These are phyloP conservation scores for Amphiduros pacificus DNA, from an alignment of 2,888 invertebrate species.

Conservation along the genomic window DNA sequence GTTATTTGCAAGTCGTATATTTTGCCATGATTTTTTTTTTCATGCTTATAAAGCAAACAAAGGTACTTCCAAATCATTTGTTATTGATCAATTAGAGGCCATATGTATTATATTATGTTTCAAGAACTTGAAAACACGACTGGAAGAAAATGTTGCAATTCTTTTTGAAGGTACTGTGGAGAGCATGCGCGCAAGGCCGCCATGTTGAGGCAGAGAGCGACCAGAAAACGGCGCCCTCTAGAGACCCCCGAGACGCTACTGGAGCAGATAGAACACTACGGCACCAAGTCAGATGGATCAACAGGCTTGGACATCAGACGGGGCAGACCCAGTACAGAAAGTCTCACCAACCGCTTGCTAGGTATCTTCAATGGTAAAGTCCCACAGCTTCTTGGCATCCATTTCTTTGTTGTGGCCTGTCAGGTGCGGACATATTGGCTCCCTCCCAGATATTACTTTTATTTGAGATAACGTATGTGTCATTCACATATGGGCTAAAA, in stretches of 20 bases:
- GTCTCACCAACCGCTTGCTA: conserved; percentile 44
- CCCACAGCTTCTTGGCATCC: background rate
- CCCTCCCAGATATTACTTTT: background rate
- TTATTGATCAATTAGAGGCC: no score
- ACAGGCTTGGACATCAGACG: background rate
- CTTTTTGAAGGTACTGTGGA: conserved; percentile 66
- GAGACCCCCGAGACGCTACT: conserved; percentile 71
- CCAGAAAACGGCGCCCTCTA: conserved; percentile 67
- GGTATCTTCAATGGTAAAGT: conserved; percentile 29
- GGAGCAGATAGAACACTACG: conserved; percentile 69
- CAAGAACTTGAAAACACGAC: no score
- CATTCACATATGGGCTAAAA: no score
- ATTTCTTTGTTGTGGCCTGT: no score
- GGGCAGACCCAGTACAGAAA: conserved; percentile 28
- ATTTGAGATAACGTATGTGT: no score
- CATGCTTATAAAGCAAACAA: no score
- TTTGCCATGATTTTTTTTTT: no score
- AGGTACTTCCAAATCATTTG: no score
- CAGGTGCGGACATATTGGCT: no score
- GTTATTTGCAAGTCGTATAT: no score
- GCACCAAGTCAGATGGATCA: conserved; percentile 5
- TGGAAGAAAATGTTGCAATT: no score
- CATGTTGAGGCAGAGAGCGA: conserved; percentile 67
- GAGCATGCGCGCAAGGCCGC: conserved; percentile 73
- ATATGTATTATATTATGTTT: no score